Conservation (phyloP, 1,140 invertebrate genomes). For the Tetramorium simillimum region DNA sequence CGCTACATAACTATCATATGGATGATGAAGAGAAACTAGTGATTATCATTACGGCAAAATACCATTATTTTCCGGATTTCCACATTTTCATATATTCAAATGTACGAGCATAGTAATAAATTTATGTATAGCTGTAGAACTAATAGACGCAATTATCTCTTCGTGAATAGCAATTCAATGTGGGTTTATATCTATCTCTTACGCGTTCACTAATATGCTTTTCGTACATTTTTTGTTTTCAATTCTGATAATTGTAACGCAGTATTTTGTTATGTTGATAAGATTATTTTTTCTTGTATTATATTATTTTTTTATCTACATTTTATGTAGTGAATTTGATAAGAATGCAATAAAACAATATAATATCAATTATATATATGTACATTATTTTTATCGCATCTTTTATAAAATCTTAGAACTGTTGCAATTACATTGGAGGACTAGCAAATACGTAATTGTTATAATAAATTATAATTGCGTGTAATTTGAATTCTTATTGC, state of each 20-base stretch:
- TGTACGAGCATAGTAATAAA: neutral
- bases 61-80: constrained; percentile 15
- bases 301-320: neutral
- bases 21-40: constrained; percentile 17
- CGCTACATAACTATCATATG: neutral
- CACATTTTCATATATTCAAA: constrained; percentile 20
- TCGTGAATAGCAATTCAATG: constrained; percentile 16
- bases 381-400: neutral
- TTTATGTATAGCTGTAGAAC: neutral
- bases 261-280: neutral
- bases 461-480: neutral
- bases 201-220: neutral
- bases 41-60: constrained; percentile 20
- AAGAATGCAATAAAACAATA: neutral
- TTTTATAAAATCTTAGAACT: neutral
- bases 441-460: neutral
- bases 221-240: neutral
- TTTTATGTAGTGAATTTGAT: neutral
- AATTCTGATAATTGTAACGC: neutral
- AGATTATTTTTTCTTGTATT: neutral
- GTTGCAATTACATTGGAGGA: neutral
- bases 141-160: constrained; percentile 8
- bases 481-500: neutral
- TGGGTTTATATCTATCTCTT: constrained; percentile 11
- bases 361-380: neutral